Percentiles rank a stretch among this genome's conserved stretches.
Evolutionary conservation across 2,113 vertebrate species (phyloP).

Genomic region (Datnioides undecimradiatus): DNA sequence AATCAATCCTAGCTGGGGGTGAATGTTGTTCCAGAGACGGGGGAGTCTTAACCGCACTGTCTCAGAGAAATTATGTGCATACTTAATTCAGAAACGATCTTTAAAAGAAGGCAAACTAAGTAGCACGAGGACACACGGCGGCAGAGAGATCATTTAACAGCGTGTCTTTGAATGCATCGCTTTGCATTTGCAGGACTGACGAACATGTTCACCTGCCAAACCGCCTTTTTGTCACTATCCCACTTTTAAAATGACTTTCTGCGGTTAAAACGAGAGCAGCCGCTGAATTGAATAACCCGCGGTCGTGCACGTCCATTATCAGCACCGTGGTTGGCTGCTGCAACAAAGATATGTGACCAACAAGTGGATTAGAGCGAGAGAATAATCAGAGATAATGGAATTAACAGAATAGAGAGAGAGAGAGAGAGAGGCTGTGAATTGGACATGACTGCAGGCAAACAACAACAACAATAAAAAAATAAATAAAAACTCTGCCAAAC

Average conservation of each 20-base stretch:
- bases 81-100: constrained; percentile 59
- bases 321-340: constrained; percentile 51
- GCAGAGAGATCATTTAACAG: constrained; percentile 21
- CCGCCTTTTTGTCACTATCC: constrained; percentile 14
- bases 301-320: constrained; percentile 58
- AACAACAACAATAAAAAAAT: constrained; percentile 40
- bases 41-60: constrained; percentile 55
- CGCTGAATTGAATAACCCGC: constrained; percentile 53
- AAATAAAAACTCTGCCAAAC: constrained; percentile 44
- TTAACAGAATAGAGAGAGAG: constrained; percentile 58
- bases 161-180: constrained; percentile 2
- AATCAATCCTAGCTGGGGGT: constrained; percentile 73
- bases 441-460: constrained; percentile 66
- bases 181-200: constrained; percentile 15
- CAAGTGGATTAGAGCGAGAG: constrained; percentile 76
- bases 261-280: constrained; percentile 22
- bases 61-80: constrained; percentile 68
- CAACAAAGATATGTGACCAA: constrained; percentile 70
- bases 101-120: constrained; percentile 36
- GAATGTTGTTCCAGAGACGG: constrained; percentile 67
- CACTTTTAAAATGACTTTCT: constrained; percentile 36
- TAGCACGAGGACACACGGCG: neutral
- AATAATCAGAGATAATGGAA: constrained; percentile 77
- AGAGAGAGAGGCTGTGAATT: constrained; percentile 43
- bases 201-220: constrained; percentile 24